phyloP scores from a whole-genome alignment of 2,888 invertebrate species.

The Lottia scabra region DNA sequence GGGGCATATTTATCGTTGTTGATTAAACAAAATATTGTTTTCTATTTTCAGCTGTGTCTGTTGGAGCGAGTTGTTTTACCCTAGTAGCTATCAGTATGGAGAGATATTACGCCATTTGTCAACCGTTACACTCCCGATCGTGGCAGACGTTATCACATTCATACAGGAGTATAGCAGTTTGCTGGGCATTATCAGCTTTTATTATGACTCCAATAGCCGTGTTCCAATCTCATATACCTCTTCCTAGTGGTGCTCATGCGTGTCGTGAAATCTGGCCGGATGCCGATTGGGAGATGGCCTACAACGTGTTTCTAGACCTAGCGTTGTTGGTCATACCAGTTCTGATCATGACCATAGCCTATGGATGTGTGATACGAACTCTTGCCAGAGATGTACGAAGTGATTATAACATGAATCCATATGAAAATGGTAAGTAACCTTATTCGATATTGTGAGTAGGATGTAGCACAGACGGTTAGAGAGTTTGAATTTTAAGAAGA shows the following conservation, averaged over 20 bases:
- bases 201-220: constrained; percentile 78
- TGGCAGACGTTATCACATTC: constrained; percentile 83
- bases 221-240: constrained; percentile 34
- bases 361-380: constrained; percentile 70
- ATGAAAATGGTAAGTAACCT: constrained; percentile 25
- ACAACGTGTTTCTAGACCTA: constrained; percentile 80
- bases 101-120: constrained; percentile 83
- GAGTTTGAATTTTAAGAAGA: too few species aligned
- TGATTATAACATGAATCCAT: background rate
- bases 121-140: constrained; percentile 78
- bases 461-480: too few species aligned
- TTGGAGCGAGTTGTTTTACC: constrained; percentile 82
- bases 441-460: too few species aligned
- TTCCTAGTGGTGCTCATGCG: constrained; percentile 27
- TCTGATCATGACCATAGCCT: constrained; percentile 82
- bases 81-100: constrained; percentile 83
- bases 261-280: constrained; percentile 55
- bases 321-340: constrained; percentile 81
- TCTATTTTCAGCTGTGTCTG: constrained; percentile 77
- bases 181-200: constrained; percentile 74
- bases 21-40: background rate
- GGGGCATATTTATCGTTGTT: too few species aligned
- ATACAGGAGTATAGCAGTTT: constrained; percentile 72
- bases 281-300: constrained; percentile 75
- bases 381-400: constrained; percentile 63